Evolutionary conservation across 2,797 vertebrate species (phyloP).

Genomic region (Rousettus madagascariensis): DNA sequence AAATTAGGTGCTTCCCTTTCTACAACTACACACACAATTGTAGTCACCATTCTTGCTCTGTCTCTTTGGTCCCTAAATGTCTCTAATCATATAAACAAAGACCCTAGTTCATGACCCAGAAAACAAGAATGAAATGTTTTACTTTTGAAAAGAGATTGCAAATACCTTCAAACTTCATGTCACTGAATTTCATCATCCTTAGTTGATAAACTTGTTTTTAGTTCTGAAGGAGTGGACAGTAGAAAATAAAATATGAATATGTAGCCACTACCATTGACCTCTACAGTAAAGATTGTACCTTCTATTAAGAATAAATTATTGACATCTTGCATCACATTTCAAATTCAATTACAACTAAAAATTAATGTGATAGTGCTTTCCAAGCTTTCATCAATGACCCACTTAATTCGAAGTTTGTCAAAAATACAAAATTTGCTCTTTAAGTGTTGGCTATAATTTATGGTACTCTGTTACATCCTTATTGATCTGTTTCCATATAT

Average conservation of each 20-base stretch:
- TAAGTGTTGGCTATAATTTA: background rate
- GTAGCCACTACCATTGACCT: background rate
- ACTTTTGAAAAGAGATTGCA: background rate
- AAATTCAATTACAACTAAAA: constrained; percentile 28
- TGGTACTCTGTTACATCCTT: background rate
- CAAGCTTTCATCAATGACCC: background rate
- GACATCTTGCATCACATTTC: constrained; percentile 12
- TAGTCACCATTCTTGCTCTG: background rate
- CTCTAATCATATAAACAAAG: background rate
- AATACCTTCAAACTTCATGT: constrained; percentile 10
- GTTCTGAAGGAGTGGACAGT: background rate
- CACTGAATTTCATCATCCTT: background rate
- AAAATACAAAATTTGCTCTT: background rate
- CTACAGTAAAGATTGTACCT: background rate
- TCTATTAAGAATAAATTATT: constrained; percentile 12
- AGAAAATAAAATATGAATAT: background rate
- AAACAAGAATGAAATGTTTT: background rate
- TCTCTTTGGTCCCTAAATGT: constrained; percentile 27
- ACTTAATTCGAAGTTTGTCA: background rate
- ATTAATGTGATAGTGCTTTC: background rate
- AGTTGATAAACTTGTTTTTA: background rate
- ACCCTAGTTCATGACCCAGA: background rate
- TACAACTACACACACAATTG: background rate
- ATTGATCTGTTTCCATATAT: background rate
- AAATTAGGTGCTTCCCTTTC: background rate